Evolutionary conservation across 2,797 vertebrate genomes (phyloP).

Genomic region (Chromobotia macracanthus): DNA sequence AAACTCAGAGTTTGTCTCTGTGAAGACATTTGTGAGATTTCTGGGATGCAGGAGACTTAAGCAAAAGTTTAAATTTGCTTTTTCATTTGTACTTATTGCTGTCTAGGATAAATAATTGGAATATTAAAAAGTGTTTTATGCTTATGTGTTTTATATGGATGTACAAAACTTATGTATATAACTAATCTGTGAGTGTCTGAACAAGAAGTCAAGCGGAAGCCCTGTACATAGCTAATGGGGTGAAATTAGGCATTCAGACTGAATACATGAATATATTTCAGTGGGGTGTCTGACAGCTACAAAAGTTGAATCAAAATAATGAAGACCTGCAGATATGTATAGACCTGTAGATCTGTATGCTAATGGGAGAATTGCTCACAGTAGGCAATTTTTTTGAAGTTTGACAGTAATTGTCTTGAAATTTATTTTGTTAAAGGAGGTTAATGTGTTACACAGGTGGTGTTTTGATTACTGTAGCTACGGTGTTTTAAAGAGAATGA

Average conservation of each 20-base stretch:
- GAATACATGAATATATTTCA: neutral
- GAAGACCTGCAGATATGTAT: neutral
- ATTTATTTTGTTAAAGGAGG: neutral
- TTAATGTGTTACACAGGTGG: neutral
- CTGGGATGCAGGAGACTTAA: too few species aligned
- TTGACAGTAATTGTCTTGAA: neutral
- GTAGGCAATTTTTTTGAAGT: neutral
- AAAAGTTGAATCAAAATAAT: neutral
- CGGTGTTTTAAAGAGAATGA: neutral
- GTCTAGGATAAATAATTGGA: too few species aligned
- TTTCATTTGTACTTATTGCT: too few species aligned
- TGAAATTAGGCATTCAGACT: neutral
- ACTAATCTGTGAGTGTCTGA: neutral
- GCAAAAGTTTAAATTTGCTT: too few species aligned
- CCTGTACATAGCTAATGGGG: neutral
- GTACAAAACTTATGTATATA: neutral
- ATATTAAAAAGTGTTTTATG: too few species aligned
- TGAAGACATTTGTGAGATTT: too few species aligned
- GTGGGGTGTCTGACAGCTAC: neutral
- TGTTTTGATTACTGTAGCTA: neutral
- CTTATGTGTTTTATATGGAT: neutral
- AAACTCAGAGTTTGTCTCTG: too few species aligned
- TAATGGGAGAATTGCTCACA: neutral
- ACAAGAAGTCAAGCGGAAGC: neutral
- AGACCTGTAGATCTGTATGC: neutral